Percentiles rank a stretch among this genome's conserved stretches.
phyloP scores from a whole-genome alignment of 64 coral and sea anemone genomes.

The Astreopora myriophthalma region DNA sequence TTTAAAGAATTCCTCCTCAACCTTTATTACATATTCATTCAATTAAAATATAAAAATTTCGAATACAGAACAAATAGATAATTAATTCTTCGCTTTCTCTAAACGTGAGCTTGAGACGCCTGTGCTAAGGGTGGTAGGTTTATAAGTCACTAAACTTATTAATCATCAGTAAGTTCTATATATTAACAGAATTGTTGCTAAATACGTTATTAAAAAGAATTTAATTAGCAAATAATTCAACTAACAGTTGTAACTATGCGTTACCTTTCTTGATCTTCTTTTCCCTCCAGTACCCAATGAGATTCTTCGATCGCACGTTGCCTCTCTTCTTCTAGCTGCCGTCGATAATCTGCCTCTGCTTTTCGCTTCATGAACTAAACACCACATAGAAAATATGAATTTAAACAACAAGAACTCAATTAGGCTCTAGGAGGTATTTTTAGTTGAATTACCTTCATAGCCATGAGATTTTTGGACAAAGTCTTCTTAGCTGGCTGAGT shows the following conservation, averaged over 20 bases:
- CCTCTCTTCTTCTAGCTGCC: conserved; percentile 76
- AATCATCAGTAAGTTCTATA: too few relatives aligned
- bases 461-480: conserved; percentile 85
- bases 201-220: too few relatives aligned
- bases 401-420: neutral
- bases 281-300: conserved; percentile 71
- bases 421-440: neutral
- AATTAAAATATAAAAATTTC: too few relatives aligned
- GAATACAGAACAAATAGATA: too few relatives aligned
- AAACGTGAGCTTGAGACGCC: too few relatives aligned
- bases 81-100: too few relatives aligned
- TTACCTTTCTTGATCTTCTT: conserved; percentile 54
- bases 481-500: conserved; percentile 4
- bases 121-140: too few relatives aligned
- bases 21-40: too few relatives aligned
- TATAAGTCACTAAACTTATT: too few relatives aligned
- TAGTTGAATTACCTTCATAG: conserved; percentile 72
- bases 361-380: conserved; percentile 85
- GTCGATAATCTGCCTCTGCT: conserved; percentile 72
- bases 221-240: neutral
- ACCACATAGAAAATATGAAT: neutral
- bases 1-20: too few relatives aligned
- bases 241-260: neutral
- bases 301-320: conserved; percentile 67
- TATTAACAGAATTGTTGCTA: too few relatives aligned